Evolutionary conservation across 2,797 vertebrate genomes (phyloP).

Genomic region (Anas georgica): DNA sequence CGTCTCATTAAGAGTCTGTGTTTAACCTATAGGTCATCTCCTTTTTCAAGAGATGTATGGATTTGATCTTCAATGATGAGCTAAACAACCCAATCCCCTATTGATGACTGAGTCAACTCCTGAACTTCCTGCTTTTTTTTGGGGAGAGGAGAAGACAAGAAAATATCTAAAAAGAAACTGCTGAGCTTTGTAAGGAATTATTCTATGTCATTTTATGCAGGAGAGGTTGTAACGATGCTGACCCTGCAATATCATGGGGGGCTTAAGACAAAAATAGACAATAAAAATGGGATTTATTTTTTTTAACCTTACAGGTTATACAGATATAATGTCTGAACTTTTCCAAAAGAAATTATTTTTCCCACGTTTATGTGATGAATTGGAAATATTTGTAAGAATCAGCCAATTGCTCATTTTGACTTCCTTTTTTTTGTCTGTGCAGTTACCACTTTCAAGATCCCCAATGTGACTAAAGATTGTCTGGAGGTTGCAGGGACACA

Average conservation of each 20-base stretch:
- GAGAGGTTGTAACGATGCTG: not conserved
- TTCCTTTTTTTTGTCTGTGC: slow-evolving; percentile 24
- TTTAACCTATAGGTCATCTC: slow-evolving; percentile 54
- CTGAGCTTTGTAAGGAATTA: not conserved
- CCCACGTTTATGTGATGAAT: not conserved
- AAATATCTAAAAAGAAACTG: not conserved
- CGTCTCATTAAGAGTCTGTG: slow-evolving; percentile 37
- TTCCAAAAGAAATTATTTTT: not conserved
- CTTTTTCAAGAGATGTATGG: not conserved
- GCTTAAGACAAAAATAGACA: not conserved
- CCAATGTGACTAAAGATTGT: not conserved
- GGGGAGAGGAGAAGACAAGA: not conserved
- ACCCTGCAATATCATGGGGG: not conserved
- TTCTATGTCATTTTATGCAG: not conserved
- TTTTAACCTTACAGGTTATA: not conserved
- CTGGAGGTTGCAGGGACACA: not conserved
- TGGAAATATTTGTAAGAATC: not conserved
- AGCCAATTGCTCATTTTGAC: not conserved
- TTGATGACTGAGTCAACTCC: not conserved
- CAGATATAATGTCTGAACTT: not conserved
- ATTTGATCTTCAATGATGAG: slow-evolving; percentile 35
- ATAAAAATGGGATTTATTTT: not conserved
- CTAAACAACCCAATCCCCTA: slow-evolving; percentile 1
- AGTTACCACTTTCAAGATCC: not conserved
- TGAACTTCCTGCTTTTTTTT: not conserved